Evolutionary conservation across 2,888 invertebrate genomes (phyloP), one percentile per base, ranked within the genome.

Genomic region (Proisotoma minuta): DNA sequence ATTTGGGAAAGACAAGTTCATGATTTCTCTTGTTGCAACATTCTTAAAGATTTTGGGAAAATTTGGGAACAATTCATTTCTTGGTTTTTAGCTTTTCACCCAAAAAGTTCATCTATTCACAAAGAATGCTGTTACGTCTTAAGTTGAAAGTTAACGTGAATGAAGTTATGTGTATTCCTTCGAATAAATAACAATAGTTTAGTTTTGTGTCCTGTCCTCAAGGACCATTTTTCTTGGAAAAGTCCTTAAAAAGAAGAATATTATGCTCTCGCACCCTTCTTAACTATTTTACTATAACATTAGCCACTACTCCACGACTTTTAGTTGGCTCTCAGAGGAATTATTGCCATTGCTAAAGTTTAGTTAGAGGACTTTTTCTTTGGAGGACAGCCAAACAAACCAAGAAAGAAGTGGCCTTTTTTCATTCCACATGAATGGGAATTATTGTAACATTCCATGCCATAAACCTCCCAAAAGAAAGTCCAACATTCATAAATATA

Each of bases 151-250:
- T 20, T 12, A 18, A n/a, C 43, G 15, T 43, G 18, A 34, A 15
- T 10, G 34, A 34, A 34, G 34, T 15, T 10, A 10, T 15, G 15
- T 34, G 34, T 15, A 43, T 43, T 20, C 43, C 43, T 18, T 18
- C 18, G 43, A 43, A 43, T 43, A 43, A 43, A 43, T 50, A 50
- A 56, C 56, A 61, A 51, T 52, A 39, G 52, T 47, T 47, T 8
- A n/a, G n/a, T n/a, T n/a, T n/a, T n/a, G n/a, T n/a, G n/a, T n/a
- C 12, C 57, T 60, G 63, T 63, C 63, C 63, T 59, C 59, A 66
- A 66, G 66, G 66, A 63, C 63, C 66, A 66, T 58, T 66, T 66
- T 66, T 66, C 63, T 63, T 50, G 50, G 60, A 63, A 66, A 63
- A 54, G 59, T 60, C 34, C 59, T 56, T 49, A n/a, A n/a, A n/a